phyloP scores from a whole-genome alignment of 2,888 invertebrate species.

The Camponotus fellah region DNA sequence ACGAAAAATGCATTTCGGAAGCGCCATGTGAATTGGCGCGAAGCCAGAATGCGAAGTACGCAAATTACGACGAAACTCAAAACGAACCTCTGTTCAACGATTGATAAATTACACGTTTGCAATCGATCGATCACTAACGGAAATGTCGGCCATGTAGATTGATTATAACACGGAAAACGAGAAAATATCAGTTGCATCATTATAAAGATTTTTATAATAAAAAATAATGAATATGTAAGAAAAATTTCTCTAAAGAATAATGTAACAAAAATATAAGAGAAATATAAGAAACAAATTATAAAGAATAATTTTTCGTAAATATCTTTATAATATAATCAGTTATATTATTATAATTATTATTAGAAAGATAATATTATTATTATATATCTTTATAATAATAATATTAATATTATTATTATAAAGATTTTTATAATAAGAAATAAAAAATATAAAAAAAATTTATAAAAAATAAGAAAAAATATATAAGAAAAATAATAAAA shows the following conservation, averaged over 20 bases:
- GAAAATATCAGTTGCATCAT: constrained; percentile 30
- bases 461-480: no score
- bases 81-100: constrained; percentile 26
- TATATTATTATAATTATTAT: no score
- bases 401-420: no score
- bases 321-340: neutral
- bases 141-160: constrained; percentile 50
- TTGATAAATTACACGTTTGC: constrained; percentile 59
- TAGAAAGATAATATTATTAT: no score
- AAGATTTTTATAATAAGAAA: no score
- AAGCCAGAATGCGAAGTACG: constrained; percentile 47
- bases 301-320: neutral
- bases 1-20: constrained; percentile 24
- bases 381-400: no score
- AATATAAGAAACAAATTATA: neutral
- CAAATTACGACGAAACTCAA: constrained; percentile 55
- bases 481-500: no score
- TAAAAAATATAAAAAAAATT: no score
- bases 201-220: neutral
- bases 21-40: constrained; percentile 13
- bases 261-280: no score
- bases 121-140: constrained; percentile 54
- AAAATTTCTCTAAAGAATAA: no score
- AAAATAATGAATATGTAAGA: no score
- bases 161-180: constrained; percentile 43